phyloP scores from a whole-genome alignment of 2,113 vertebrate species.

The Axis porcinus region DNA sequence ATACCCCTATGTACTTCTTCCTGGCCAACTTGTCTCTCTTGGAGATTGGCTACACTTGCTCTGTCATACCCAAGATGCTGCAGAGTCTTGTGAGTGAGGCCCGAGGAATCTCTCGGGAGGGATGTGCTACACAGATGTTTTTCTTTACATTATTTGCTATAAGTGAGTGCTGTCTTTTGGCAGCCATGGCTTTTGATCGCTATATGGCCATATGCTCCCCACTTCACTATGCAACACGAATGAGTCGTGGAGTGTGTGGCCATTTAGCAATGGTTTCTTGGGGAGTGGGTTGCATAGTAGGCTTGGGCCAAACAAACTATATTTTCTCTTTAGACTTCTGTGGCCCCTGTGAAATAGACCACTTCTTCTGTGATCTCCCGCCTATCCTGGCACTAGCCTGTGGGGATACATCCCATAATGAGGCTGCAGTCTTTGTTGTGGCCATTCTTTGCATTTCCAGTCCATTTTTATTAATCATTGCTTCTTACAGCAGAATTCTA shows the following conservation, averaged over 20 bases:
- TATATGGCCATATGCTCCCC: constrained; percentile 37
- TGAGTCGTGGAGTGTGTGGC: background rate
- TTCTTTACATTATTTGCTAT: constrained; percentile 55
- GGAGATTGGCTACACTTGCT: constrained; percentile 56
- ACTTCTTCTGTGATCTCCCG: constrained; percentile 70
- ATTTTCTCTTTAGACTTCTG: constrained; percentile 63
- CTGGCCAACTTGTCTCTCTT: constrained; percentile 62
- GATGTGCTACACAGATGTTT: constrained; percentile 64
- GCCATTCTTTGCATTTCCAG: constrained; percentile 43
- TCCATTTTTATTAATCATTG: constrained; percentile 47
- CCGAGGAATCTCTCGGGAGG: constrained; percentile 40
- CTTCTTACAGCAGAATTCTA: constrained; percentile 45
- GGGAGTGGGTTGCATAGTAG: constrained; percentile 21
- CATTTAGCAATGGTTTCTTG: constrained; percentile 17
- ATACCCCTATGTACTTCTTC: constrained; percentile 66
- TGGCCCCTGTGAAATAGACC: constrained; percentile 58
- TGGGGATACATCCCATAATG: constrained; percentile 39
- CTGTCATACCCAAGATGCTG: constrained; percentile 57
- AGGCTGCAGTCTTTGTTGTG: background rate
- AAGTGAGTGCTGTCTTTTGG: constrained; percentile 52
- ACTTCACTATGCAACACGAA: background rate
- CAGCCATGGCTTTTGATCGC: constrained; percentile 55
- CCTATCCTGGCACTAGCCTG: constrained; percentile 54
- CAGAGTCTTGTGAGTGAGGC: constrained; percentile 39
- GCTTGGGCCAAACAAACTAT: constrained; percentile 50